Conservation (phyloP, 2,113 vertebrate genomes). For the Chascanopsetta lugubris region DNA sequence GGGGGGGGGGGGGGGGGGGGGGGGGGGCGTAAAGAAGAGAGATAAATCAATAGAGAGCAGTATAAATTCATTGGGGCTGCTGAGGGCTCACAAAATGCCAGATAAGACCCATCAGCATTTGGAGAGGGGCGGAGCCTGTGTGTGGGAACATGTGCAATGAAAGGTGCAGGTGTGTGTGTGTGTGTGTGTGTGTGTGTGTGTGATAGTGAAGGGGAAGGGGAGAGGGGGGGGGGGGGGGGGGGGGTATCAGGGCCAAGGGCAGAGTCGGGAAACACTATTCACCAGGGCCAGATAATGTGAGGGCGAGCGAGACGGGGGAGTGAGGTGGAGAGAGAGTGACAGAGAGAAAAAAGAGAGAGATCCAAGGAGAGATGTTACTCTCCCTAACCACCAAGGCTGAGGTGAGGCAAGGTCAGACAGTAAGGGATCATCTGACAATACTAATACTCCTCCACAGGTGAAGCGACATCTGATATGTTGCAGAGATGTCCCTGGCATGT, state of each 20-base stretch:
- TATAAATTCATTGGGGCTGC: constrained; percentile 78
- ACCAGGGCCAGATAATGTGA: constrained; percentile 64
- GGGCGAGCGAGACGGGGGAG: constrained; percentile 39
- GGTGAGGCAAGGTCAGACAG: constrained; percentile 76
- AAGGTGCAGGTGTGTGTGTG: constrained; percentile 32
- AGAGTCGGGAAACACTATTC: constrained; percentile 73
- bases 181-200: constrained; percentile 13
- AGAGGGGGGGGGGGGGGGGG: constrained; percentile 44
- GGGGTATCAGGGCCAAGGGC: constrained; percentile 75
- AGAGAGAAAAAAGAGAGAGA: constrained; percentile 71
- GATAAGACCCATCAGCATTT: constrained; percentile 74
- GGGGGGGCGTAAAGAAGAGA: constrained; percentile 77
- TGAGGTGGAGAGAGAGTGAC: constrained; percentile 62
- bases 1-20: constrained; percentile 70
- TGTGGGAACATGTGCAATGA: constrained; percentile 33
- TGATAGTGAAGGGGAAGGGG: constrained; percentile 43
- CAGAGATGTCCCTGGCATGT: constrained; percentile 37
- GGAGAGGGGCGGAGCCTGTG: constrained; percentile 39
- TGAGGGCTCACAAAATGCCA: constrained; percentile 59
- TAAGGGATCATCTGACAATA: constrained; percentile 67
- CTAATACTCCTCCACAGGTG: background rate
- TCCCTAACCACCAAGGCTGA: constrained; percentile 71
- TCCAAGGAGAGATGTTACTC: constrained; percentile 80
- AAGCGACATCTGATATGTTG: constrained; percentile 15
- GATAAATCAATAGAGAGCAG: constrained; percentile 82